These are phyloP conservation scores for Pogonocherus hispidulus DNA, from an alignment of 2,888 invertebrate genomes.

Conservation along the genomic window DNA sequence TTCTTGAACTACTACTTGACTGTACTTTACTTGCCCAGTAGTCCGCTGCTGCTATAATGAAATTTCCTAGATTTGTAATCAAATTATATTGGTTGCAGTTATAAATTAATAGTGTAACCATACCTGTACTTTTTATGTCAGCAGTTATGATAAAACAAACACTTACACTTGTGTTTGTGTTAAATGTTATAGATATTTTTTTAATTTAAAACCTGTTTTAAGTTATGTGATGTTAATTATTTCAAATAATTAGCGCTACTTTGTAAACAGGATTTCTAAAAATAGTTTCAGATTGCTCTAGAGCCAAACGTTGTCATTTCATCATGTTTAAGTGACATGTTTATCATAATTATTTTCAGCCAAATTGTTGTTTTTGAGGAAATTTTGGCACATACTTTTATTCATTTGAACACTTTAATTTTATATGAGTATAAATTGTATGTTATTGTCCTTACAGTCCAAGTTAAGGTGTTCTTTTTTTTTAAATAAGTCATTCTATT, in stretches of 20 bases:
- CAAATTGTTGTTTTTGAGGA: not conserved
- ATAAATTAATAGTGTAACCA: no score
- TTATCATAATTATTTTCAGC: slow-evolving; percentile 17
- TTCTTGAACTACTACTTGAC: no score
- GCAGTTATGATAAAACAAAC: no score
- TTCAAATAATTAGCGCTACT: not conserved
- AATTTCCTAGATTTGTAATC: no score
- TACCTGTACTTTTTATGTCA: no score
- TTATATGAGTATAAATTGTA: not conserved
- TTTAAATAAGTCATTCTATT: not conserved
- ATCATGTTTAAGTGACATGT: slow-evolving; percentile 15
- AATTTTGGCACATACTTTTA: not conserved
- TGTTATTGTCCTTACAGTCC: not conserved
- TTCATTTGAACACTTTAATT: not conserved
- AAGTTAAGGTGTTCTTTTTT: not conserved
- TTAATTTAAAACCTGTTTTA: no score
- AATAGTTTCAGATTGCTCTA: not conserved
- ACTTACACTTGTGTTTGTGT: no score
- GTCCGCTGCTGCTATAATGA: no score
- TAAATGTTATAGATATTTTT: no score
- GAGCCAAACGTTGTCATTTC: slow-evolving; percentile 2
- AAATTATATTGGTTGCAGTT: no score
- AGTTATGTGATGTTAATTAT: not conserved
- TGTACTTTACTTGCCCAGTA: no score
- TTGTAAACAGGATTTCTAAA: not conserved